A percentile compares a stretch with the other conserved stretches of the same genome.
Conservation (phyloP, 2,797 vertebrate species). For the Labroides dimidiatus region DNA sequence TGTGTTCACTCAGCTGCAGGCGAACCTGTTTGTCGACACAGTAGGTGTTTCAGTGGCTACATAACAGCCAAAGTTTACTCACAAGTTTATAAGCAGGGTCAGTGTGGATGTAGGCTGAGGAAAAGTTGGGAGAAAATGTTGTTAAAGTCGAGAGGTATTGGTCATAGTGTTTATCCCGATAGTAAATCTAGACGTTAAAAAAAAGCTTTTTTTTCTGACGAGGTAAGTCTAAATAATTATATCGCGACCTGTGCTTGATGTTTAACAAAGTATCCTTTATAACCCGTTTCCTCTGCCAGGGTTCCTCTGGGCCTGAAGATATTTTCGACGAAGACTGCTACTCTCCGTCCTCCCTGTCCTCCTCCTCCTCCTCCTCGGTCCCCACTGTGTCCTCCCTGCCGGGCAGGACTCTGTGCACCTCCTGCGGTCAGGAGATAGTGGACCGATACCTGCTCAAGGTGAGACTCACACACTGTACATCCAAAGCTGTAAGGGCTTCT, state of each 20-base stretch:
- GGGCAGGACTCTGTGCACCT: constrained; percentile 86
- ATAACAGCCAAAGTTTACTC: too few species aligned
- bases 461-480: constrained; percentile 21
- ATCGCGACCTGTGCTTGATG: too few species aligned
- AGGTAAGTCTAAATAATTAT: too few species aligned
- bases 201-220: too few species aligned
- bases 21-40: constrained; percentile 46
- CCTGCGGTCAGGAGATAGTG: constrained; percentile 92
- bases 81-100: too few species aligned
- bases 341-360: constrained; percentile 86
- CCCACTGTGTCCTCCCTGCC: constrained; percentile 74
- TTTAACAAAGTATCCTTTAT: background rate
- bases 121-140: too few species aligned
- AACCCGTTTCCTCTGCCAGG: constrained; percentile 53
- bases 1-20: constrained; percentile 42
- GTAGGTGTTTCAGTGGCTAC: constrained; percentile 57
- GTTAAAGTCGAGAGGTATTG: too few species aligned
- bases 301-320: constrained; percentile 84
- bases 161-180: too few species aligned
- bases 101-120: too few species aligned
- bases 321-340: constrained; percentile 91
- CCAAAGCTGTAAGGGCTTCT: too few species aligned
- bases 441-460: constrained; percentile 98
- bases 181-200: too few species aligned
- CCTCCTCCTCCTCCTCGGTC: constrained; percentile 74